Evolutionary conservation across 2,113 vertebrate genomes (phyloP).

Genomic region (Serranochromis macrocephalus): DNA sequence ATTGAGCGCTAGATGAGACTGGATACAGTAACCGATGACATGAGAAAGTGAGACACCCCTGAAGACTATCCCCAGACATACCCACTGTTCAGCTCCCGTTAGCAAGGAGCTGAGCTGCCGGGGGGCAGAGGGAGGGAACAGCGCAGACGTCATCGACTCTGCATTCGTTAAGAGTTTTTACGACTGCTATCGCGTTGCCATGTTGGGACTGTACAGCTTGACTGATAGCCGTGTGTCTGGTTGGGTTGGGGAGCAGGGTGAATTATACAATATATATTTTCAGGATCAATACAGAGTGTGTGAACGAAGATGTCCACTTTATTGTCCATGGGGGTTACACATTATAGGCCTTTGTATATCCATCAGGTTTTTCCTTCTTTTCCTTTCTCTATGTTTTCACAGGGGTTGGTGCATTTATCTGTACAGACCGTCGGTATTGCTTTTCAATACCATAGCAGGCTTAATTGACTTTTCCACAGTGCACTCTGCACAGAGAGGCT

Average conservation of each 20-base stretch:
- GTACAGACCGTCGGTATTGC: constrained; percentile 23
- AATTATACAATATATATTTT: constrained; percentile 66
- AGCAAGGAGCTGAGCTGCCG: background rate
- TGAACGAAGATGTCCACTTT: constrained; percentile 51
- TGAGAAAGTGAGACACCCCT: background rate
- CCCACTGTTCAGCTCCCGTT: background rate
- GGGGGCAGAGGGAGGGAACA: background rate
- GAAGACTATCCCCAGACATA: constrained; percentile 15
- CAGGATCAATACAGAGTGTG: constrained; percentile 52
- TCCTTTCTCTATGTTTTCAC: constrained; percentile 11
- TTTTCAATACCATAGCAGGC: constrained; percentile 33
- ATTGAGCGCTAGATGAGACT: constrained; percentile 1
- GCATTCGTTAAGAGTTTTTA: background rate
- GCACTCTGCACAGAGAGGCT: background rate
- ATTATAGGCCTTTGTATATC: constrained; percentile 65
- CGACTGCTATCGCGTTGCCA: background rate
- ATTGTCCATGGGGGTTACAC: constrained; percentile 50
- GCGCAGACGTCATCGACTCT: background rate
- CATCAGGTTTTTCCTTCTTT: constrained; percentile 36
- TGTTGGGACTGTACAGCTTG: constrained; percentile 14
- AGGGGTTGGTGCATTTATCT: constrained; percentile 30
- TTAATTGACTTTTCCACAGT: constrained; percentile 39
- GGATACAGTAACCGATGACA: background rate
- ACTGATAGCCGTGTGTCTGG: constrained; percentile 8
- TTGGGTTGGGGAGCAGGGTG: background rate